Conservation (phyloP, 2,113 vertebrate genomes). For the Archilochus colubris region DNA sequence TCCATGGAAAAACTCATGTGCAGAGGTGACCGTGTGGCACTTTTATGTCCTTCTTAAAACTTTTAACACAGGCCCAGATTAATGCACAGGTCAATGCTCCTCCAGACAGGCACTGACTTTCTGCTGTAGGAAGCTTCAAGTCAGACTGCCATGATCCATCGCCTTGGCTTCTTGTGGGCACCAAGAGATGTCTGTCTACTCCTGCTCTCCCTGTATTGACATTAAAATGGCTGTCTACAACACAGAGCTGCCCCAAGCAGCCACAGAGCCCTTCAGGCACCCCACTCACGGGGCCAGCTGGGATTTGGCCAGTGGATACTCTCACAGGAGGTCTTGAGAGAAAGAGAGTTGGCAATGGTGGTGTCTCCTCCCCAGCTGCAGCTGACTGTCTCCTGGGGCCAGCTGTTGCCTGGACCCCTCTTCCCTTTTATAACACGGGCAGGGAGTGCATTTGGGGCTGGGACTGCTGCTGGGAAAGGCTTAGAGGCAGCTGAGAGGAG, state of each 20-base stretch:
- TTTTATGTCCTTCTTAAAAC: background rate
- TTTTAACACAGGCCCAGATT: background rate
- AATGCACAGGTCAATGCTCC: background rate
- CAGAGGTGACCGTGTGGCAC: fast-evolving
- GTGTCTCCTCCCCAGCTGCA: background rate
- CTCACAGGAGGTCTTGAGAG: fast-evolving
- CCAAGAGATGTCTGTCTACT: fast-evolving
- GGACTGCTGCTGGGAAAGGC: background rate
- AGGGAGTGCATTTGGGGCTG: background rate
- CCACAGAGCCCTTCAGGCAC: background rate
- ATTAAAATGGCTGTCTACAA: background rate
- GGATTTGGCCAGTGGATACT: background rate
- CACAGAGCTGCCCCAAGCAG: background rate
- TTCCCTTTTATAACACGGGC: background rate
- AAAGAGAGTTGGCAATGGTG: background rate
- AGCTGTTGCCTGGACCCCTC: background rate
- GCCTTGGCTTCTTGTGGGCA: background rate
- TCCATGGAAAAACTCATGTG: background rate
- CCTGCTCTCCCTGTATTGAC: background rate
- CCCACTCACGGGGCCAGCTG: too few species aligned
- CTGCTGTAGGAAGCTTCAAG: background rate
- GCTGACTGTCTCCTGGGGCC: background rate
- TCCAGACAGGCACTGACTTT: background rate
- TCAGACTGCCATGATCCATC: background rate
- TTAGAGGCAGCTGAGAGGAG: background rate